A percentile compares a stretch with the other conserved stretches of the same genome.
Evolutionary conservation across 2,113 vertebrate species (phyloP).

Genomic region (Sylvia atricapilla): DNA sequence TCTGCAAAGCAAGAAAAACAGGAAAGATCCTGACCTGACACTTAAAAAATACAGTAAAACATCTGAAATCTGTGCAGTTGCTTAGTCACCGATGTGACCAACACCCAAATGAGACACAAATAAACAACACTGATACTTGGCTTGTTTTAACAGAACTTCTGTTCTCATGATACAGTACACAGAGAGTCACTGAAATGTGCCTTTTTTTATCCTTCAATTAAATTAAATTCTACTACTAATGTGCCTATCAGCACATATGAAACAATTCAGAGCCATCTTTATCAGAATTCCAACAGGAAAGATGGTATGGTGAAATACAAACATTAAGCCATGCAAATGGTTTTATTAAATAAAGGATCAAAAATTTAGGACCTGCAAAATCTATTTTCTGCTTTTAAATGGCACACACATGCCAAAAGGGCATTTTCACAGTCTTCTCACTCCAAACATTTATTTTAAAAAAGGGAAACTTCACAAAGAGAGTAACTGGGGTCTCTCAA

Average conservation of each 20-base stretch:
- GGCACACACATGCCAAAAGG: not conserved
- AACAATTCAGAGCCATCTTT: not conserved
- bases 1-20: not conserved
- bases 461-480: not conserved
- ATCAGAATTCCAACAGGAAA: not conserved
- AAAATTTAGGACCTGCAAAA: not conserved
- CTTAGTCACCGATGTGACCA: not conserved
- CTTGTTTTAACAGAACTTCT: not conserved
- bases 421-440: not conserved
- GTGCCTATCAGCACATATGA: not conserved
- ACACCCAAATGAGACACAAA: not conserved
- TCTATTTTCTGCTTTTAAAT: not conserved
- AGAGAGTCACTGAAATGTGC: not conserved
- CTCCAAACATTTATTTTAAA: not conserved
- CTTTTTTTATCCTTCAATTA: not conserved
- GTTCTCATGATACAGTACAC: not conserved
- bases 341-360: not conserved
- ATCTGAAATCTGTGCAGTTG: not conserved
- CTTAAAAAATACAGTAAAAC: not conserved
- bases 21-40: not conserved
- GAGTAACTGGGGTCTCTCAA: slow-evolving; percentile 10
- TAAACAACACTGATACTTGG: not conserved
- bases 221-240: not conserved
- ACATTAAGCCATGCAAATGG: not conserved
- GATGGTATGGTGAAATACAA: not conserved